Evolutionary conservation across 2,888 invertebrate species (phyloP).

Genomic region (Apamea monoglypha): DNA sequence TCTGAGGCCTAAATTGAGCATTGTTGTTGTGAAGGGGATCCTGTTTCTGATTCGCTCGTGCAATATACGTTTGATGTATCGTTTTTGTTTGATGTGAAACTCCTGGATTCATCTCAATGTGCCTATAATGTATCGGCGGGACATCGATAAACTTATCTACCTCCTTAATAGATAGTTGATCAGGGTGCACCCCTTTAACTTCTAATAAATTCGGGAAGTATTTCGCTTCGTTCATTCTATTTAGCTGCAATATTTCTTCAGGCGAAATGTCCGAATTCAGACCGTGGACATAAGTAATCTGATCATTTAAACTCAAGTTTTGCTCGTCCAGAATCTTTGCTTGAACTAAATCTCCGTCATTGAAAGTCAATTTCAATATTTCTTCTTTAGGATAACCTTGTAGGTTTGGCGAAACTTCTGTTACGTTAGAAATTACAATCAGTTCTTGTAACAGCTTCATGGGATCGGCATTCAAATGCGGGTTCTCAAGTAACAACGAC

Average conservation of each 20-base stretch:
- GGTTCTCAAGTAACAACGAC: constrained; percentile 68
- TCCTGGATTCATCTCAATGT: constrained; percentile 10
- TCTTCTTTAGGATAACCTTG: constrained; percentile 72
- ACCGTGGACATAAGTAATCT: constrained; percentile 66
- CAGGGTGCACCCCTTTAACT: constrained; percentile 28
- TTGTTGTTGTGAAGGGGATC: background rate
- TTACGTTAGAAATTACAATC: constrained; percentile 71
- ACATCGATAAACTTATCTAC: constrained; percentile 33
- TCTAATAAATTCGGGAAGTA: constrained; percentile 38
- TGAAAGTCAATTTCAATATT: constrained; percentile 71
- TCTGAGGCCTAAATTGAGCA: constrained; percentile 14
- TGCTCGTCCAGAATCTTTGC: constrained; percentile 74
- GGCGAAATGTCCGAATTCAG: constrained; percentile 70
- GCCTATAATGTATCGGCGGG: constrained; percentile 34
- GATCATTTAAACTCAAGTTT: constrained; percentile 63
- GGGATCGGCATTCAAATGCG: constrained; percentile 71
- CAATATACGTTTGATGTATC: constrained; percentile 8
- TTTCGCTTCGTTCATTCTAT: constrained; percentile 46
- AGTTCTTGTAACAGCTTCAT: constrained; percentile 74
- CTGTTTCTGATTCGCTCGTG: constrained; percentile 4
- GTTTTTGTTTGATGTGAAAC: constrained; percentile 5
- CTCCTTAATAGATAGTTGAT: constrained; percentile 20
- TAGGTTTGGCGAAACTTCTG: constrained; percentile 74
- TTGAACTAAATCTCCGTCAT: constrained; percentile 75
- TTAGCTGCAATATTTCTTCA: constrained; percentile 59